Base-by-base conservation (phyloP, 2,888 invertebrate species). In the Leptinotarsa peninsularis region DNA sequence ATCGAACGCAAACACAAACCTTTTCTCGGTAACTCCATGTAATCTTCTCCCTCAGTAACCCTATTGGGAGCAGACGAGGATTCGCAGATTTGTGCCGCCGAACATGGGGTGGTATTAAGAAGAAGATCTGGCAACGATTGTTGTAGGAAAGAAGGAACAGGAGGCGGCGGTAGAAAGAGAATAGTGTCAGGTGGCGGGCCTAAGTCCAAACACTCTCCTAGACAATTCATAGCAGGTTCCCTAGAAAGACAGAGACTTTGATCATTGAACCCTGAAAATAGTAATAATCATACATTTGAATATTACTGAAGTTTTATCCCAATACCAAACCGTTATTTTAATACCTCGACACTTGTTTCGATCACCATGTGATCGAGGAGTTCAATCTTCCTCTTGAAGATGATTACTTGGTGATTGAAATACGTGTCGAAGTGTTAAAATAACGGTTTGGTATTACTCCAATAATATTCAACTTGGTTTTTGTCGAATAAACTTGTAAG, bases 181-280 rank as follows among this genome's bases (percentile, higher is more conserved):
- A 96, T 95, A 76, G 91, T 93, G 88, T 96, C 94, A 0, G 96
- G 96, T 0, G 96, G 96, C 0, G 94, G 94, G 10, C 93, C 94
- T 78, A 93, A 88, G 88, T 91, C 90, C 86, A 91, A 90, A 85
- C 88, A 88, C 73, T 92, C 92, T 75, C 91, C 88, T 81, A 91
- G 89, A 84, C 92, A 92, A 77, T 90, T 88, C 92, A 92, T 92
- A 71, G 1, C 13, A 18, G 73, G 54, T 52, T 58, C 49, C 60
- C 66, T 54, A 18, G 50, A 56, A 67, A 74, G n/a, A 73, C 43
- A 33, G 15, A 17, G 5, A 52, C 17, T 4, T 17, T 52, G 17
- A 52, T 52, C 4, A 52, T 17, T 17, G 17, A 52, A 17, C 15
- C 0, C 17, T 52, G 17, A n/a, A 52, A n/a, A 52, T 17, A 17